Evolutionary conservation across 1,140 invertebrate genomes (phyloP).

Genomic region (Cherax destructor): DNA sequence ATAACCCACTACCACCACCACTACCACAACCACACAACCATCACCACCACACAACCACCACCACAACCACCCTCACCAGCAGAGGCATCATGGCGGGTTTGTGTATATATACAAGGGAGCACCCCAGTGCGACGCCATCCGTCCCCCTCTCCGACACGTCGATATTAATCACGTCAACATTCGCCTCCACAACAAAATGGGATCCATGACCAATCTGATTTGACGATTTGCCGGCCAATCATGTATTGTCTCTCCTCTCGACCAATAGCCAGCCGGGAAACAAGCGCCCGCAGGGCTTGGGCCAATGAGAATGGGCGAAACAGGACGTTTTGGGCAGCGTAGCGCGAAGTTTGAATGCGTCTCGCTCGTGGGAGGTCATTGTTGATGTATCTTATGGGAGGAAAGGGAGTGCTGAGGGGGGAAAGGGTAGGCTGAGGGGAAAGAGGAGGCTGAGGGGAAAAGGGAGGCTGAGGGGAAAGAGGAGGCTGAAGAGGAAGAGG

Average conservation of each 20-base stretch:
- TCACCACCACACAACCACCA: too few relatives aligned
- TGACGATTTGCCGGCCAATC: conserved; percentile 47
- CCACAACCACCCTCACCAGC: too few relatives aligned
- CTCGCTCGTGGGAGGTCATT: conserved; percentile 5
- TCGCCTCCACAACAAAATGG: conserved; percentile 48
- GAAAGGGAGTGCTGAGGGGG: background rate
- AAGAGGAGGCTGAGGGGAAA: background rate
- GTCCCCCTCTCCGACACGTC: conserved; percentile 20
- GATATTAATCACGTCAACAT: conserved; percentile 34
- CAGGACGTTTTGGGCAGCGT: background rate
- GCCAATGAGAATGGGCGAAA: conserved; percentile 1
- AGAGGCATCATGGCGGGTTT: background rate
- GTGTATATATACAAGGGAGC: too few relatives aligned
- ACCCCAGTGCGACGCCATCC: background rate
- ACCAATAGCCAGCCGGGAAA: conserved; percentile 12
- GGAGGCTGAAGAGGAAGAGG: background rate
- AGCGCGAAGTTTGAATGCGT: conserved; percentile 28
- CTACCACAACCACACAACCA: too few relatives aligned
- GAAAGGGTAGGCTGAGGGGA: background rate
- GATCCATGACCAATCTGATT: conserved; percentile 52
- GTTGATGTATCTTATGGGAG: background rate
- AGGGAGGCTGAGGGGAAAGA: background rate
- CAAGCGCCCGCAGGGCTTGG: background rate
- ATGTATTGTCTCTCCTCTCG: background rate
- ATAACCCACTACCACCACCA: too few relatives aligned